phyloP scores from a whole-genome alignment of 1,140 invertebrate species.

The Phenacoccus solenopsis region DNA sequence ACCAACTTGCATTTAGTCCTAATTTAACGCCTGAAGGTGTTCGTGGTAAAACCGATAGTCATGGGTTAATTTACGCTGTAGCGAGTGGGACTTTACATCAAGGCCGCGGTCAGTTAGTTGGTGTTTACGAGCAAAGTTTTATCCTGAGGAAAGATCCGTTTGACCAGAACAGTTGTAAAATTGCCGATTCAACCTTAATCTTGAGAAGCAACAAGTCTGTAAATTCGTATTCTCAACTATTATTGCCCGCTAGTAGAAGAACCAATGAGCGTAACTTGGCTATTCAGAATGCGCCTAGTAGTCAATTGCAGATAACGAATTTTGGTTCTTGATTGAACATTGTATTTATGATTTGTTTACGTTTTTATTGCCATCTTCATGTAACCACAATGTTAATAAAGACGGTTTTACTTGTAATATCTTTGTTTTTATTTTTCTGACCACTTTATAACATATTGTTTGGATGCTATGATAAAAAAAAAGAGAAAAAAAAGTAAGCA shows the following conservation, averaged over 20 bases:
- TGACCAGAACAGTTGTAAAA: conserved; percentile 46
- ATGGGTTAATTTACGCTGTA: conserved; percentile 45
- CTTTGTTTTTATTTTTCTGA: too few species aligned
- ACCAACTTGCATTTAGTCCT: conserved; percentile 45
- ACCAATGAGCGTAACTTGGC: not conserved
- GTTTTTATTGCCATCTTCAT: too few species aligned
- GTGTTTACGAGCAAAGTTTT: conserved; percentile 51
- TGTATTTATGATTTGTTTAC: too few species aligned
- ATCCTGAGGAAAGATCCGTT: conserved; percentile 44
- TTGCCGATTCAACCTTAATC: conserved; percentile 33
- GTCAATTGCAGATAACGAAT: not conserved
- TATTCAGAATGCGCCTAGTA: not conserved
- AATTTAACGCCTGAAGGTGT: conserved; percentile 41
- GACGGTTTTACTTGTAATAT: too few species aligned
- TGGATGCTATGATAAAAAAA: too few species aligned
- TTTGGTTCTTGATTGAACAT: not conserved
- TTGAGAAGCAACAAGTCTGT: conserved; percentile 1
- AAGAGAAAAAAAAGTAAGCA: too few species aligned
- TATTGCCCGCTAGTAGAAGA: not conserved
- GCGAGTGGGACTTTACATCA: conserved; percentile 47
- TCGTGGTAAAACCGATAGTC: conserved; percentile 40
- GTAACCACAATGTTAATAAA: too few species aligned
- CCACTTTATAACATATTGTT: too few species aligned
- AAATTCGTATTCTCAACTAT: not conserved
- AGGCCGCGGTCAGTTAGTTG: conserved; percentile 34